Base-by-base conservation (phyloP, 2,113 vertebrate species). In the Mustela nigripes region DNA sequence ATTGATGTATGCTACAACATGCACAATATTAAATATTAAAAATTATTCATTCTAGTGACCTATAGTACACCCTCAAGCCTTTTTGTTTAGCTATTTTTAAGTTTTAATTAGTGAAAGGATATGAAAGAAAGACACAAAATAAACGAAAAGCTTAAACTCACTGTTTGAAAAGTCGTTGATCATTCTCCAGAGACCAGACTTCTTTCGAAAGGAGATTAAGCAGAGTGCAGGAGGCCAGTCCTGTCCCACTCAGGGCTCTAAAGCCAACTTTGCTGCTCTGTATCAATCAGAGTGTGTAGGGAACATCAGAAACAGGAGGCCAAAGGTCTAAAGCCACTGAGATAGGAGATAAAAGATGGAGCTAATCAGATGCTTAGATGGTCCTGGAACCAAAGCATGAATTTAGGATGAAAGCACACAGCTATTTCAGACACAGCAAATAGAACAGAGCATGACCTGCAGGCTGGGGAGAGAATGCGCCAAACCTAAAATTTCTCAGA, bases 311-410 rank as follows among this genome's bases (percentile, higher is more conserved):
- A 91, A 94, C 31, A 45, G 39, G 5, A 83, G 81, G 76, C 63
- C 92, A 96, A 94, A 98, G 92, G 97, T 97, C 80, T 80, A 96
- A 98, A 96, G 92, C 84, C 97, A 94, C 76, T 69, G 88, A 92
- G 85, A 97, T 85, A 42, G 50, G 63, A 98, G 92, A 97, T 91
- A 98, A 98, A 98, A 97, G 94, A 93, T 96, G 88, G 76, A 97
- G 85, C 71, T 98, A 98, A 98, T 98, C 96, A 97, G 96, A 94
- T 93, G 88, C 81, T 97, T 97, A 96, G 88, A 95, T 90, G 63
- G 80, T 94, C 81, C 92, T 91, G 80, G 93, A 96, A 90, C 84
- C 65, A 96, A 96, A 96, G 88, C 28, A 16, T 89, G 91, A 95
- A 96, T 89, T 95, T 93, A 87, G 86, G 83, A 96, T 95, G 81